A percentile compares a stretch with the other conserved stretches of the same genome.
phyloP scores from a whole-genome alignment of 2,797 vertebrate genomes.

The Leuciscus waleckii region DNA sequence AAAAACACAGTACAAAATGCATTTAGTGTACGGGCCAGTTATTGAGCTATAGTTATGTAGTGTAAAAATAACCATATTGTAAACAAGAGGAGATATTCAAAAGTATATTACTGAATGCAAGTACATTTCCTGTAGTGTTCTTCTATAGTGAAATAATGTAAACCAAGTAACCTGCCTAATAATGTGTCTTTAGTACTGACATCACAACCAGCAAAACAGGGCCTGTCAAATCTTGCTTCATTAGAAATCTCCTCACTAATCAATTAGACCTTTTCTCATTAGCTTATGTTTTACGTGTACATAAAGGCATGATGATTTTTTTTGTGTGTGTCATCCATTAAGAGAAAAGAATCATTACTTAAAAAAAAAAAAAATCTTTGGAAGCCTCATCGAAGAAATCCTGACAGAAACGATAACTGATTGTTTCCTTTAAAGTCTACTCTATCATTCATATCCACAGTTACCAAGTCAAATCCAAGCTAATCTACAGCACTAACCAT shows the following conservation, averaged over 20 bases:
- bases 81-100: slow-evolving; percentile 60
- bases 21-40: slow-evolving; percentile 29
- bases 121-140: slow-evolving; percentile 67
- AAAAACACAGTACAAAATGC: slow-evolving; percentile 30
- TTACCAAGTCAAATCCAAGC: slow-evolving; percentile 78
- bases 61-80: slow-evolving; percentile 50
- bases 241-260: slow-evolving; percentile 39
- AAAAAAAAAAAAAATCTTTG: slow-evolving; percentile 81
- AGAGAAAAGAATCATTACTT: slow-evolving; percentile 62
- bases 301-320: slow-evolving; percentile 71
- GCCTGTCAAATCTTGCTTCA: slow-evolving; percentile 21
- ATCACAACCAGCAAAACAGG: slow-evolving; percentile 13
- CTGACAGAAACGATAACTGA: slow-evolving; percentile 72
- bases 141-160: slow-evolving; percentile 71
- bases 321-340: slow-evolving; percentile 56
- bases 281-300: slow-evolving; percentile 79
- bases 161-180: slow-evolving; percentile 68
- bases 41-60: slow-evolving; percentile 32
- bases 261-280: slow-evolving; percentile 70
- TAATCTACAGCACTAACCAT: slow-evolving; percentile 76
- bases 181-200: slow-evolving; percentile 18
- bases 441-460: slow-evolving; percentile 74
- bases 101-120: slow-evolving; percentile 63
- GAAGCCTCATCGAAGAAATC: slow-evolving; percentile 80
- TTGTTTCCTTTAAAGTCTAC: slow-evolving; percentile 75